These are phyloP conservation scores for Trachelus troglodyta DNA, from an alignment of 2,888 invertebrate species.

Conservation along the genomic window DNA sequence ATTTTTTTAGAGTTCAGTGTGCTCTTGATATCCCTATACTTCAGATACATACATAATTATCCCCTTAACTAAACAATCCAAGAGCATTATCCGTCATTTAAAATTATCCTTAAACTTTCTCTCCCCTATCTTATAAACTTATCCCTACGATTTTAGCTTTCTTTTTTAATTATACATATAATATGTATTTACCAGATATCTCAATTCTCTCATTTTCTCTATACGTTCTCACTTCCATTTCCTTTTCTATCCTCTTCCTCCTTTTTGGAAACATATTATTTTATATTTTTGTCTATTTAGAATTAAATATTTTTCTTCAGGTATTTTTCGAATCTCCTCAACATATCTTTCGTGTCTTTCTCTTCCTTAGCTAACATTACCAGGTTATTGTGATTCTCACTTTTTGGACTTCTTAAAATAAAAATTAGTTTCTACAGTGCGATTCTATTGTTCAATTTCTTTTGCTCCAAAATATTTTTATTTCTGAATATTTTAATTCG, in stretches of 20 bases:
- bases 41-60: conserved; percentile 23
- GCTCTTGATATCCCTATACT: conserved; percentile 26
- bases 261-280: conserved; percentile 8
- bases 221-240: conserved; percentile 21
- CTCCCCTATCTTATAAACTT: conserved; percentile 21
- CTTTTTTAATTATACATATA: conserved; percentile 3
- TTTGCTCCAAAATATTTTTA: too few species aligned
- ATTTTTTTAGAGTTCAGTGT: conserved; percentile 5
- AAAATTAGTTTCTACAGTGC: too few species aligned
- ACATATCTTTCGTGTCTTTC: too few species aligned
- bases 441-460: too few species aligned
- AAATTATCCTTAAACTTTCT: conserved; percentile 13
- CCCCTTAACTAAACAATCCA: conserved; percentile 12
- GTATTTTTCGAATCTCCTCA: too few species aligned
- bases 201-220: conserved; percentile 27
- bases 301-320: too few species aligned
- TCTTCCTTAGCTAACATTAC: too few species aligned
- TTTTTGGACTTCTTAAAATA: too few species aligned
- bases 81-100: conserved; percentile 16
- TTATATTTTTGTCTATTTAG: too few species aligned
- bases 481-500: too few species aligned
- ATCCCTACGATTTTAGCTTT: conserved; percentile 12
- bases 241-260: conserved; percentile 10
- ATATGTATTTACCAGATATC: conserved; percentile 27
- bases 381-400: too few species aligned